These are phyloP conservation scores for Eubasilissa splendida DNA, from an alignment of 2,888 invertebrate genomes.

Conservation along the genomic window DNA sequence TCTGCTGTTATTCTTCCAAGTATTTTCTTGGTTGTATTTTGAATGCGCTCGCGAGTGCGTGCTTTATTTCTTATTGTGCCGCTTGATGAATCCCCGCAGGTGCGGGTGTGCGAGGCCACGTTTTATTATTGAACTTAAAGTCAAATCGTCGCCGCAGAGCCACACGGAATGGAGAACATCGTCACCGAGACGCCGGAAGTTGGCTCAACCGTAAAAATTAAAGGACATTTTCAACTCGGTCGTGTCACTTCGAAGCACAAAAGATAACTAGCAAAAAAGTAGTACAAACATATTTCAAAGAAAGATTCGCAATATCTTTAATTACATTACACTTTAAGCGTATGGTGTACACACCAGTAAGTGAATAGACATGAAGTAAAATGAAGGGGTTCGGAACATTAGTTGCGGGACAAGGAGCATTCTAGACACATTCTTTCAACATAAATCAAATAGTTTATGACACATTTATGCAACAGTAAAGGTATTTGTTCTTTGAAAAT, in stretches of 20 bases:
- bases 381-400: no score
- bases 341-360: no score
- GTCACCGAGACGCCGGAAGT: slow-evolving; percentile 17
- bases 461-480: no score
- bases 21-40: background rate
- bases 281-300: no score
- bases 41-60: slow-evolving; percentile 19
- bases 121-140: slow-evolving; percentile 26
- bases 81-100: slow-evolving; percentile 34
- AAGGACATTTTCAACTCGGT: background rate
- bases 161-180: background rate
- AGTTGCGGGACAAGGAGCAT: no score
- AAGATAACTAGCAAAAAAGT: no score
- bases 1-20: slow-evolving; percentile 3
- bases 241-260: background rate
- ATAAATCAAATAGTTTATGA: no score
- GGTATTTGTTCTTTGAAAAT: no score
- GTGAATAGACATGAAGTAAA: no score
- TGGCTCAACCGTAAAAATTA: slow-evolving; percentile 19
- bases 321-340: no score
- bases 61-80: slow-evolving; percentile 33
- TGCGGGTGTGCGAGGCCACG: slow-evolving; percentile 20
- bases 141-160: slow-evolving; percentile 5
- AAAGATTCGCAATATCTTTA: no score
- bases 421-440: no score